phyloP scores from a whole-genome alignment of 2,113 vertebrate species.

The Heterocephalus glaber region DNA sequence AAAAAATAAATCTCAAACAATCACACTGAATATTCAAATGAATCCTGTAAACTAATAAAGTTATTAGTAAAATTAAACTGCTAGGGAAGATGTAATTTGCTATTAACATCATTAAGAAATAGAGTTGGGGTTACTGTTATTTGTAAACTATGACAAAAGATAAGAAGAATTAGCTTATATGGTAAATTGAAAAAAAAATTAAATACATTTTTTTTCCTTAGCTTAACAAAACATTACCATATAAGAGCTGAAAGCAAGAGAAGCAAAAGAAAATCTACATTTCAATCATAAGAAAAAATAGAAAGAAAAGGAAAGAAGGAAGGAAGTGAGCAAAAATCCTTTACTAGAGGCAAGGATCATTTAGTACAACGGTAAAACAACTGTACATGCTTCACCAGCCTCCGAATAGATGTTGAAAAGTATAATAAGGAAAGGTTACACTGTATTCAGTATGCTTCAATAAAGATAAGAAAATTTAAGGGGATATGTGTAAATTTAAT shows the following conservation, averaged over 20 bases:
- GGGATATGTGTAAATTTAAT: constrained; percentile 9
- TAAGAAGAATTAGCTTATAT: constrained; percentile 37
- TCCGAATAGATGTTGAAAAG: not conserved
- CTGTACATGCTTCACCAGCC: not conserved
- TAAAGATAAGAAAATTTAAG: constrained; percentile 52
- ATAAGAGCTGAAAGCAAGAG: constrained; percentile 32
- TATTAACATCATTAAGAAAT: constrained; percentile 47
- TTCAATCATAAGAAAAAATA: not conserved
- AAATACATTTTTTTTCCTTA: not conserved
- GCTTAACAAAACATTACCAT: constrained; percentile 29
- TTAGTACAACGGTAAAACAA: not conserved
- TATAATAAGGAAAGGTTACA: constrained; percentile 48
- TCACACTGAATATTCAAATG: not conserved
- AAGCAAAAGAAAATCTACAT: constrained; percentile 5
- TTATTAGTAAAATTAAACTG: constrained; percentile 37
- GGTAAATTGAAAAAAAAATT: constrained; percentile 29
- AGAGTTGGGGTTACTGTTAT: constrained; percentile 25
- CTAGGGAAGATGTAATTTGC: not conserved
- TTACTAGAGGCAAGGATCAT: not conserved
- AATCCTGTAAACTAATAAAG: not conserved
- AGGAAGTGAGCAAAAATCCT: not conserved
- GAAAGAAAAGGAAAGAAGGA: not conserved
- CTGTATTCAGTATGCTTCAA: not conserved
- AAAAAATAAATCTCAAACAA: not conserved
- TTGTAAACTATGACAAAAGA: constrained; percentile 50